phyloP scores from a whole-genome alignment of 2,888 invertebrate species.

The Synanthedon myopaeformis region DNA sequence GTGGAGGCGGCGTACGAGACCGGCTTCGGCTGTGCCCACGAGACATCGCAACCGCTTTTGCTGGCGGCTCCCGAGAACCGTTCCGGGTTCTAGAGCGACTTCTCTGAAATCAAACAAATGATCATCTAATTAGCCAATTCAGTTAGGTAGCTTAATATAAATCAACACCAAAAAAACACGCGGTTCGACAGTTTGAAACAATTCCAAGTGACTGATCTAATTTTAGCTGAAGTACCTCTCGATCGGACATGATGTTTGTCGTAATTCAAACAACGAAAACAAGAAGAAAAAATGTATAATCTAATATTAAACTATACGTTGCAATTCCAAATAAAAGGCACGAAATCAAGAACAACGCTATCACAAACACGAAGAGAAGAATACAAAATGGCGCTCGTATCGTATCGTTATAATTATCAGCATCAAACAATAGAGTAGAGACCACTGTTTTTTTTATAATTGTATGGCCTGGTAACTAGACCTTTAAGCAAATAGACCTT shows the following conservation, averaged over 20 bases:
- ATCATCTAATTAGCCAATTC: slow-evolving; percentile 20
- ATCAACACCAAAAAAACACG: slow-evolving; percentile 32
- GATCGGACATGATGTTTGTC: slow-evolving; percentile 53
- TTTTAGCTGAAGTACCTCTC: slow-evolving; percentile 59
- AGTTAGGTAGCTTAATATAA: slow-evolving; percentile 15
- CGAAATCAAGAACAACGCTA: slow-evolving; percentile 25
- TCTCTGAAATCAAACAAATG: slow-evolving; percentile 50
- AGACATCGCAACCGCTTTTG: slow-evolving; percentile 52
- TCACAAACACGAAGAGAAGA: slow-evolving; percentile 32
- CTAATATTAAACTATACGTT: slow-evolving; percentile 39
- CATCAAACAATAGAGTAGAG: no score
- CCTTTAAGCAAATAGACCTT: no score
- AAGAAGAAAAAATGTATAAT: slow-evolving; percentile 27
- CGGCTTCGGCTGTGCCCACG: slow-evolving; percentile 64
- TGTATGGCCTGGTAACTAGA: no score
- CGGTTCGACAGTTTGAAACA: slow-evolving; percentile 28
- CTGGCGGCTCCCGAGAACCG: slow-evolving; percentile 58
- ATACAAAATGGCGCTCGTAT: slow-evolving; percentile 39
- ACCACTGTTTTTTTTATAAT: no score
- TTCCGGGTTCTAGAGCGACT: slow-evolving; percentile 64
- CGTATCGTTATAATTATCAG: no score
- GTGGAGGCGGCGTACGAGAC: slow-evolving; percentile 65
- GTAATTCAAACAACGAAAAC: slow-evolving; percentile 22
- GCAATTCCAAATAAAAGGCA: slow-evolving; percentile 24
- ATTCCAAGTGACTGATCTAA: slow-evolving; percentile 14